Conservation (phyloP, 2,888 invertebrate species). For the Microctonus aethiopoides region DNA sequence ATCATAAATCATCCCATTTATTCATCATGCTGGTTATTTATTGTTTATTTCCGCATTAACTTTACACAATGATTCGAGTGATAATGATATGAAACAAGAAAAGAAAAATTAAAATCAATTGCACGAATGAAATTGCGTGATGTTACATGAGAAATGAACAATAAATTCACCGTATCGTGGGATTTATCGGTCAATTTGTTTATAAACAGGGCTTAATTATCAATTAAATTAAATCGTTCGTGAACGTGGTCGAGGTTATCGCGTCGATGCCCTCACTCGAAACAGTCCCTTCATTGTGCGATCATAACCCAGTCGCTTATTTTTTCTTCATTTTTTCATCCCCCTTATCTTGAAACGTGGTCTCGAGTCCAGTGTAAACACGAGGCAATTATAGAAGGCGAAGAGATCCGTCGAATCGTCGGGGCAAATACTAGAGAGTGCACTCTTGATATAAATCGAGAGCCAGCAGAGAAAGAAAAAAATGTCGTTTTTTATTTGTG, state of each 20-base stretch:
- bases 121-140: not conserved
- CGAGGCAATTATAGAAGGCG: constrained; percentile 24
- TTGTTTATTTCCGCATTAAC: not conserved
- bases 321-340: constrained; percentile 20
- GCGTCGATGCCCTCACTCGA: constrained; percentile 33
- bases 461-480: not conserved
- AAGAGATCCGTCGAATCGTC: constrained; percentile 14
- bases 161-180: constrained; percentile 40
- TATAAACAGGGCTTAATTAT: constrained; percentile 48
- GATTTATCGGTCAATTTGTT: constrained; percentile 47
- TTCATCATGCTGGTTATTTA: not conserved
- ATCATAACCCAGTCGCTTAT: constrained; percentile 35
- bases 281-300: constrained; percentile 49
- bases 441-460: constrained; percentile 15
- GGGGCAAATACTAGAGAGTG: constrained; percentile 16
- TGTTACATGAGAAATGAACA: constrained; percentile 26
- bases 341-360: constrained; percentile 25
- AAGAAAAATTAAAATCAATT: not conserved
- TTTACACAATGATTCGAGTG: not conserved
- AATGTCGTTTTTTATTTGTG: not conserved
- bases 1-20: too few species aligned
- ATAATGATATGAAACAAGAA: not conserved
- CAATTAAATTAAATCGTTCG: constrained; percentile 45
- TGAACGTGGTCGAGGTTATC: constrained; percentile 49
- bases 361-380: constrained; percentile 27